A percentile compares a stretch with the other conserved stretches of the same genome.
Evolutionary conservation across 2,797 vertebrate species (phyloP).

Genomic region (Pangasius macronema): DNA sequence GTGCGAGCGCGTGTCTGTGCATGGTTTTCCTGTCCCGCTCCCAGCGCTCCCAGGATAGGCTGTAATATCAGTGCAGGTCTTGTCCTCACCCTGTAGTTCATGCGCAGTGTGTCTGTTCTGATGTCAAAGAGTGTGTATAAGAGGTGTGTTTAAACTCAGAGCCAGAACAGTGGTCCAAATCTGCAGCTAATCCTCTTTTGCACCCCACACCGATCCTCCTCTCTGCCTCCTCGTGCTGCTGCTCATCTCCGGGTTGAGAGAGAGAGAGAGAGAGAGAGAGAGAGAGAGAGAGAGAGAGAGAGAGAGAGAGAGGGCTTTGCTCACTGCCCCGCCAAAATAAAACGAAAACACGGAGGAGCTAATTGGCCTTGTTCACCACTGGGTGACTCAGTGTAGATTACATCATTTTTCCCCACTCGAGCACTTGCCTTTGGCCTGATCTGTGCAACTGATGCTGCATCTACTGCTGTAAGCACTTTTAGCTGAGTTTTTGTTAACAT

Average conservation of each 20-base stretch:
- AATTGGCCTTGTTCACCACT: conserved; percentile 38
- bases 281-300: too few species aligned
- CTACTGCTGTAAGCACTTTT: conserved; percentile 37
- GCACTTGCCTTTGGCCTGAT: conserved; percentile 18
- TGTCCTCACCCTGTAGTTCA: not conserved
- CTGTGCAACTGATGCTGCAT: not conserved
- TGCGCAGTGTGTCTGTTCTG: not conserved
- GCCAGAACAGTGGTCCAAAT: conserved; percentile 62
- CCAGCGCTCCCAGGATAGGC: not conserved
- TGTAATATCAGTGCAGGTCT: not conserved
- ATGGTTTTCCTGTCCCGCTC: not conserved
- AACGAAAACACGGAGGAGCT: conserved; percentile 46
- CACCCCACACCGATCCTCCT: conserved; percentile 53
- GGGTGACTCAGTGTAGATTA: conserved; percentile 43
- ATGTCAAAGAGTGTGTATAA: not conserved
- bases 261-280: not conserved
- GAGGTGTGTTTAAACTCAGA: conserved; percentile 24
- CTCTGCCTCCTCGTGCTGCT: conserved; percentile 38
- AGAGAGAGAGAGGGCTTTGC: conserved; percentile 37
- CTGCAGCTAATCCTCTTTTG: conserved; percentile 70
- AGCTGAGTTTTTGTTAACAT: conserved; percentile 26
- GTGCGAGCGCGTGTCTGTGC: not conserved
- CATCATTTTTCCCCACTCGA: conserved; percentile 27
- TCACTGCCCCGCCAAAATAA: conserved; percentile 43
- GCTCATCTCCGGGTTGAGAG: conserved; percentile 40